Base-by-base conservation (phyloP, 2,797 vertebrate species). In the Botia almorhae region DNA sequence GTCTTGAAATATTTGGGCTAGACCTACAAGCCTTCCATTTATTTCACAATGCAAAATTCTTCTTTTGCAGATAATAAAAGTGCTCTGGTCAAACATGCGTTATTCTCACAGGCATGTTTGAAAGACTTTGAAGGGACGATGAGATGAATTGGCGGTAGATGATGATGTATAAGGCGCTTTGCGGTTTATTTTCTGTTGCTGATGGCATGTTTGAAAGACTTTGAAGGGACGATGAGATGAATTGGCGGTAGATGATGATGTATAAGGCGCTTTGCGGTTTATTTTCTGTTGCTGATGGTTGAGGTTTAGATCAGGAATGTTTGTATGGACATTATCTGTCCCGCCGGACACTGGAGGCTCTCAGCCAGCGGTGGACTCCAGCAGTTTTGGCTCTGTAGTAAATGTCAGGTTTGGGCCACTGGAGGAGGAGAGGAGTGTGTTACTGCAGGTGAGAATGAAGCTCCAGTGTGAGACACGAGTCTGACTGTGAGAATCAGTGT, bases 351-450 rank as follows among this genome's bases (percentile, higher is more conserved):
- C 80, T 82, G 64, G 56, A 73, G 81, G 88, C 91, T 93, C 88
- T 33, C 84, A 29, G 74, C 86, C 88, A 82, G 83, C 81, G 58
- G 78, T 3, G 80, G 83, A 84, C 80, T 70, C 8, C 5, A 85
- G 72, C 77, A 90, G 91, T 94, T 91, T 91, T 91, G 85, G 78
- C 64, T 83, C 86, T 91, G 89, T 76, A 82, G 91, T 91, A 90
- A 93, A 91, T 92, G 88, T 85, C 71, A 83, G 81, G 85, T 87
- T 85, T 63, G 63, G 55, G 74, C 86, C 82, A n/a, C 11, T 33
- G 63, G 33, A 26, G 2, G 58, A 56, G 71, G 69, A 29, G 7
- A 29, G 58, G 48, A 67, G 78, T 7, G 61, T 53, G 39, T 33
- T 21, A 14, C 7, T 63, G 51, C 14, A 60, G 43, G 75, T 36